Percentiles rank a stretch among this genome's conserved stretches.
These are phyloP conservation scores for Fukomys damarensis DNA, from an alignment of 2,113 vertebrate genomes.

Conservation along the genomic window DNA sequence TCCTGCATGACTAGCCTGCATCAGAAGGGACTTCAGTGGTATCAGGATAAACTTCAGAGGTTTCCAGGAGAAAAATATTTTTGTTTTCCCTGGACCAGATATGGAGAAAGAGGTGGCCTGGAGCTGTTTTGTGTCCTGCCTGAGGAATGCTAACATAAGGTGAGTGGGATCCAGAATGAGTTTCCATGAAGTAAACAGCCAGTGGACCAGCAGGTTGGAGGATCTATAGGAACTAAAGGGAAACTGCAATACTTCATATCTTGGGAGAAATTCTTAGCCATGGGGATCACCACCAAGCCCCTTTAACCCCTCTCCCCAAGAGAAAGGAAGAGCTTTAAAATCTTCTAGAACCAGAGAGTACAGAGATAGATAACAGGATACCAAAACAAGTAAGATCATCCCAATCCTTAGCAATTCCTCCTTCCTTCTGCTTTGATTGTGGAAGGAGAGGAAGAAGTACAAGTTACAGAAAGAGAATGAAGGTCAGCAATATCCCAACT, in stretches of 20 bases:
- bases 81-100: not conserved
- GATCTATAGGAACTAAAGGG: not conserved
- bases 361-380: not conserved
- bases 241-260: not conserved
- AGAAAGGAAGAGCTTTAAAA: not conserved
- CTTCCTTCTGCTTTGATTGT: not conserved
- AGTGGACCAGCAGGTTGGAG: not conserved
- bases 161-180: not conserved
- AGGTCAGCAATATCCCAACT: not conserved
- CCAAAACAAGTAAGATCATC: not conserved
- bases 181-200: not conserved
- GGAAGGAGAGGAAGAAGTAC: not conserved
- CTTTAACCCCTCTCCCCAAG: not conserved
- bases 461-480: not conserved
- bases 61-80: not conserved
- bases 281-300: not conserved
- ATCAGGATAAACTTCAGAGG: not conserved
- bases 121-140: not conserved
- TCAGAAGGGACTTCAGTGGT: not conserved
- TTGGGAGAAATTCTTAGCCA: not conserved
- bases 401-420: no score
- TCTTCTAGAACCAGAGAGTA: not conserved
- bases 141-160: not conserved
- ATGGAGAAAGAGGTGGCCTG: not conserved
- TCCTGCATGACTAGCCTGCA: not conserved